Percentiles rank a stretch among this genome's conserved stretches.
Evolutionary conservation across 2,888 invertebrate species (phyloP).

Genomic region (Eristalis pertinax): DNA sequence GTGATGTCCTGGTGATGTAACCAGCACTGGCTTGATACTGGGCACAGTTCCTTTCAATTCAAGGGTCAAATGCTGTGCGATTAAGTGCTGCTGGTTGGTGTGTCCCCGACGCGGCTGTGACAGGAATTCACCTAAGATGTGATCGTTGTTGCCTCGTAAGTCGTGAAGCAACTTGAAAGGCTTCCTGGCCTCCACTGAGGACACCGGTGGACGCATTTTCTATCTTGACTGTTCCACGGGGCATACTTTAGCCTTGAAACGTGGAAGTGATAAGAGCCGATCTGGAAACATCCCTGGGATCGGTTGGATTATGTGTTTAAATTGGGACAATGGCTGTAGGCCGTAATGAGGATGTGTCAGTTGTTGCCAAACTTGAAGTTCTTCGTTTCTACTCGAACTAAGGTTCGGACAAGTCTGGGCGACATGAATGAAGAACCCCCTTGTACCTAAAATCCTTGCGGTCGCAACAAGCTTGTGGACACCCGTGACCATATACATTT

Average conservation of each 20-base stretch:
- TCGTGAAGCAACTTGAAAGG: neutral
- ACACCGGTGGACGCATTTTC: neutral
- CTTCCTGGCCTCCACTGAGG: neutral
- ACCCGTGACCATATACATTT: no score
- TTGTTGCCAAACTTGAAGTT: no score
- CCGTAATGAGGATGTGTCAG: no score
- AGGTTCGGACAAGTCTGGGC: no score
- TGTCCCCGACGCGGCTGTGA: neutral
- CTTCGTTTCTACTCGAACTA: no score
- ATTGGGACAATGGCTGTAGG: no score
- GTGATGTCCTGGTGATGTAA: neutral
- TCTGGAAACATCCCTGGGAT: no score
- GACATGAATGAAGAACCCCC: no score
- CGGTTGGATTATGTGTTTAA: no score
- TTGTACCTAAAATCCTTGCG: no score
- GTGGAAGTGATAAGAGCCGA: no score
- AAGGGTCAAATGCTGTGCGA: neutral
- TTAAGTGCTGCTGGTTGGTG: neutral
- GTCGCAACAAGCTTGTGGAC: no score
- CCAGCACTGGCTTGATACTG: neutral
- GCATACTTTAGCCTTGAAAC: neutral
- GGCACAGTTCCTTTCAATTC: neutral
- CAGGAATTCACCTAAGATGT: neutral
- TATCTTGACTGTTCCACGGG: neutral
- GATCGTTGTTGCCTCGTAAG: neutral